Base-by-base conservation (phyloP, 53 echinoderm and acorn worm species). In the Echinarachnius parma region DNA sequence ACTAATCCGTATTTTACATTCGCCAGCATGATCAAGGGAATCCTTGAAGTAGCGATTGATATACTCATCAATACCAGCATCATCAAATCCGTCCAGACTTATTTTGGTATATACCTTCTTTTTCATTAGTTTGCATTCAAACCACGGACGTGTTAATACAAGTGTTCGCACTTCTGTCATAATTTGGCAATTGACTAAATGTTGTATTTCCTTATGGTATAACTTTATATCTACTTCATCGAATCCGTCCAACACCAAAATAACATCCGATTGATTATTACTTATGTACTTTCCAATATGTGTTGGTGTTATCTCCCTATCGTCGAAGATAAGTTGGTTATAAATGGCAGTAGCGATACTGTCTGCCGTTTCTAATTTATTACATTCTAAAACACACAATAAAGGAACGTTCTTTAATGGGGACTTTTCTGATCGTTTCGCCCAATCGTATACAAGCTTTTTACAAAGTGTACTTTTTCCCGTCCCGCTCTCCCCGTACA, bases 371-470 rank as follows among this genome's bases (percentile, higher is more conserved):
- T 52, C 22, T 4, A 52, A 25, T 16, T 52, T 52, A 52, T 25
- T 21, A 25, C 21, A 52, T 25, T 52, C 52, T 8, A 52, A 4
- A 11, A 52, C 52, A 52, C 52, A 52, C 1, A 52, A 1, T 23
- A 52, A 5, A 20, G 52, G 52, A 11, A 52, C 52, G 8, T 52
- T 11, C 11, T 52, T 52, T 16, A 52, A 25, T 23, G 52, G 52
- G 25, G 52, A 52, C 1, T 52, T 8, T 7, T 4, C 14, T 8
- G 2, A 8, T 52, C 21, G 7, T 8, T n/a, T 52, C 4, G 52
- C 52, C 52, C 52, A 52, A 8, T 52, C 52, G 11, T 52, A 52
- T n/a, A 25, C 52, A 5, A 52, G 52, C 52, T 52, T 52, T 52
- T 52, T 52, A 20, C 52, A 52, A 4, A 52, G 18, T n/a, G 52